These are phyloP conservation scores for Jaculus jaculus DNA, from an alignment of 2,113 vertebrate genomes.

Conservation along the genomic window DNA sequence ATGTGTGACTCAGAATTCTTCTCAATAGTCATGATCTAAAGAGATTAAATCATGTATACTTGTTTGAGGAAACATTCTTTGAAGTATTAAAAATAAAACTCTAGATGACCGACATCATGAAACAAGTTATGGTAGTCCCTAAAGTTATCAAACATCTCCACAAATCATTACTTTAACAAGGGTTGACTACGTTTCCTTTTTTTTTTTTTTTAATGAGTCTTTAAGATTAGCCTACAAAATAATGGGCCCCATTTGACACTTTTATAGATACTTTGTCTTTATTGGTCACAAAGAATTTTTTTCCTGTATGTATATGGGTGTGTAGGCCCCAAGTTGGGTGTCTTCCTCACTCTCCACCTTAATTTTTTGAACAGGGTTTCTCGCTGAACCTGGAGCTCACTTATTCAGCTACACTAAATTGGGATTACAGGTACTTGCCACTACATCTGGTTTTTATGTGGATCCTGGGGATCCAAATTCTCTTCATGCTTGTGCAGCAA, in stretches of 20 bases:
- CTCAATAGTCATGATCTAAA: slow-evolving; percentile 18
- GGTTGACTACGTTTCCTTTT: neutral
- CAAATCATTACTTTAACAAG: neutral
- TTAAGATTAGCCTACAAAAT: neutral
- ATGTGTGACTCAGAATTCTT: slow-evolving; percentile 42
- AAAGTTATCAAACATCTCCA: neutral
- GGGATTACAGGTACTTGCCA: too few species aligned
- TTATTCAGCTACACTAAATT: too few species aligned
- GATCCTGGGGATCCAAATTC: too few species aligned
- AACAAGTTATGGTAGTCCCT: neutral
- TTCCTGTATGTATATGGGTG: too few species aligned
- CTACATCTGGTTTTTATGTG: too few species aligned
- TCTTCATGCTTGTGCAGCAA: too few species aligned
- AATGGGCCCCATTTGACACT: neutral
- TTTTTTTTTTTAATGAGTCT: neutral
- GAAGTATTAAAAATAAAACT: slow-evolving; percentile 21
- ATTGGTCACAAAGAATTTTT: neutral
- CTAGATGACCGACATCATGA: neutral
- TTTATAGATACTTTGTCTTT: neutral
- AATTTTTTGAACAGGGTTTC: too few species aligned
- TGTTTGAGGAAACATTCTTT: slow-evolving; percentile 20
- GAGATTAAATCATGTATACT: neutral
- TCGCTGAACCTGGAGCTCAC: too few species aligned
- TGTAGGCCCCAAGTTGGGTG: too few species aligned
- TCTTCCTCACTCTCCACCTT: too few species aligned